Percentiles rank a stretch among this genome's conserved stretches.
phyloP scores from a whole-genome alignment of 1,140 invertebrate species.

The Trypoxylus dichotomus region DNA sequence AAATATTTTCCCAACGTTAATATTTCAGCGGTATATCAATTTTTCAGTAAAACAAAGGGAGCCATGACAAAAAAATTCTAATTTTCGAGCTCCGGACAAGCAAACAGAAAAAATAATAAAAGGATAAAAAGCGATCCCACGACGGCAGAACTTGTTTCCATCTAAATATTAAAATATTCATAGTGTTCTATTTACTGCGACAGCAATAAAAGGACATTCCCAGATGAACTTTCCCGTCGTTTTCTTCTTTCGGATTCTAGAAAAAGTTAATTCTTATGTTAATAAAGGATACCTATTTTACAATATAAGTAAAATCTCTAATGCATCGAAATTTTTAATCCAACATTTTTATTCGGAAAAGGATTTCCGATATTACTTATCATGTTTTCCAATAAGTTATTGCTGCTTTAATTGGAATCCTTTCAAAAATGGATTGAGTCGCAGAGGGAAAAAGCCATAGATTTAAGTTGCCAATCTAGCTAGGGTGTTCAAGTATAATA shows the following conservation, averaged over 20 bases:
- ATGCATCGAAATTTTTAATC: too few relatives aligned
- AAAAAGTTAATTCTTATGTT: neutral
- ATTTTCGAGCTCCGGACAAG: slow-evolving; percentile 8
- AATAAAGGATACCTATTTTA: too few relatives aligned
- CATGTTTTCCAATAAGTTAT: too few relatives aligned
- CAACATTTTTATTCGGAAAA: too few relatives aligned
- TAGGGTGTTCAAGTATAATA: too few relatives aligned
- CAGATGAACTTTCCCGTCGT: neutral
- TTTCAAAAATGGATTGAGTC: too few relatives aligned
- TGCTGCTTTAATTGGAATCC: too few relatives aligned
- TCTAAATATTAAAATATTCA: slow-evolving; percentile 30
- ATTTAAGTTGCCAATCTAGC: too few relatives aligned
- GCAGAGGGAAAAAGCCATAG: too few relatives aligned
- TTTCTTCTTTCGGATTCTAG: neutral
- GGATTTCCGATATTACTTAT: too few relatives aligned
- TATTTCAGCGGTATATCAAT: slow-evolving; percentile 17
- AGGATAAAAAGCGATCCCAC: slow-evolving; percentile 11
- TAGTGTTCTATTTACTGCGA: slow-evolving; percentile 26
- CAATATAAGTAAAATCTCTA: too few relatives aligned
- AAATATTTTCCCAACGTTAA: slow-evolving; percentile 15
- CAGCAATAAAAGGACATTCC: slow-evolving; percentile 22
- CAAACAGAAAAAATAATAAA: slow-evolving; percentile 16
- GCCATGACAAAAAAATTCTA: slow-evolving; percentile 15
- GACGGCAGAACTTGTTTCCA: slow-evolving; percentile 26
- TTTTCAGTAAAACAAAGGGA: slow-evolving; percentile 15